These are phyloP conservation scores for Agapetus fuscipes DNA, from an alignment of 2,888 invertebrate genomes.

Conservation along the genomic window DNA sequence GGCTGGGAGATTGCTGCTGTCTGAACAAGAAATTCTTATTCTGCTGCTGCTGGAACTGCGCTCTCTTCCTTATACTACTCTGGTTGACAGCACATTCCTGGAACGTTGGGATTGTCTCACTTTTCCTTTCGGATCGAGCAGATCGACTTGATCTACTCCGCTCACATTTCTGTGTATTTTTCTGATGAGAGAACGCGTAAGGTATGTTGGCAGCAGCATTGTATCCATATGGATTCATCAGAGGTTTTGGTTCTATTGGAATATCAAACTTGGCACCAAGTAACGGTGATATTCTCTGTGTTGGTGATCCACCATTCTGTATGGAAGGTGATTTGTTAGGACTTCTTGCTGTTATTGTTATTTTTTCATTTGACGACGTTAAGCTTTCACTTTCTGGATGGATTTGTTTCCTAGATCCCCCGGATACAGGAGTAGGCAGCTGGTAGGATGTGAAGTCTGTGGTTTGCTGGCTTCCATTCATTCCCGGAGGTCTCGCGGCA, in stretches of 20 bases:
- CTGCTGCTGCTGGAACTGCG: slow-evolving; percentile 24
- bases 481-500: not conserved
- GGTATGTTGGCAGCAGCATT: slow-evolving; percentile 37
- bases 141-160: not conserved
- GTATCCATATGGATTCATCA: slow-evolving; percentile 35
- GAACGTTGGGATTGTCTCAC: not conserved
- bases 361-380: slow-evolving; percentile 32
- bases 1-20: slow-evolving; percentile 19
- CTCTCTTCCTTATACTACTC: slow-evolving; percentile 29
- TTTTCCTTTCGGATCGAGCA: not conserved
- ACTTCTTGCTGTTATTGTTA: slow-evolving; percentile 29
- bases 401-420: slow-evolving; percentile 34
- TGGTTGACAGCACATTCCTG: slow-evolving; percentile 24
- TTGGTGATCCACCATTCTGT: slow-evolving; percentile 21
- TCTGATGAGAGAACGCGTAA: slow-evolving; percentile 40
- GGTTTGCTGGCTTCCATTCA: slow-evolving; percentile 27
- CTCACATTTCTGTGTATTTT: not conserved
- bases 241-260: slow-evolving; percentile 31
- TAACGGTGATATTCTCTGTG: slow-evolving; percentile 39
- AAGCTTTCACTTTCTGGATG: slow-evolving; percentile 34
- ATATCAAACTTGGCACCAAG: slow-evolving; percentile 35
- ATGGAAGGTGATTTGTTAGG: slow-evolving; percentile 37
- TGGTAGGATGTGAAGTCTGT: slow-evolving; percentile 21
- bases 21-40: slow-evolving; percentile 18
- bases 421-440: slow-evolving; percentile 18